Conservation (phyloP, 2,113 vertebrate genomes). For the Catharus bicknelli region DNA sequence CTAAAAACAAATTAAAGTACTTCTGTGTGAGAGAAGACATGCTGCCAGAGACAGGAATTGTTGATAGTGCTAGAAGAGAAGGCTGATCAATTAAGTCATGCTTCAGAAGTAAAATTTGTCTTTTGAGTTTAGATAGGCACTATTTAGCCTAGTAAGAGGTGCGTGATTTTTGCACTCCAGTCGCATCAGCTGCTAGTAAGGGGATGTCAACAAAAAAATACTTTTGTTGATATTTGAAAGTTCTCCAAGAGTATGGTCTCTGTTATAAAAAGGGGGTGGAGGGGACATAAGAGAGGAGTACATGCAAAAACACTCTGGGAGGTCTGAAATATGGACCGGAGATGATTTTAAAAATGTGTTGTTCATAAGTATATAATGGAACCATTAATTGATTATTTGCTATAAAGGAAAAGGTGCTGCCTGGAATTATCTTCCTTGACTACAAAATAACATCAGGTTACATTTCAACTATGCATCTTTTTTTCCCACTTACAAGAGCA, state of each 20-base stretch:
- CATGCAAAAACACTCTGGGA: neutral
- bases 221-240: neutral
- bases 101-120: neutral
- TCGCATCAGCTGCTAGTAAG: neutral
- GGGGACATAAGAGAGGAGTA: neutral
- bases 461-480: neutral
- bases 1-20: neutral
- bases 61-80: neutral
- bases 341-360: neutral
- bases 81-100: neutral
- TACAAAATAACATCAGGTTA: neutral
- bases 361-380: neutral
- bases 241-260: neutral
- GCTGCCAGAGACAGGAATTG: neutral
- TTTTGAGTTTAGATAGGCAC: neutral
- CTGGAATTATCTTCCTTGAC: neutral
- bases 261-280: neutral
- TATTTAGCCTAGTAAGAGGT: neutral
- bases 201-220: neutral
- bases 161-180: neutral
- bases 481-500: neutral
- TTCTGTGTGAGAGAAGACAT: neutral
- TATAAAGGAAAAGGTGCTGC: neutral
- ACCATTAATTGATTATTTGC: neutral
- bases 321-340: neutral